Evolutionary conservation across 2,888 invertebrate genomes (phyloP), one percentile per base, ranked within the genome.

Genomic region (Palloptera scutellata): DNA sequence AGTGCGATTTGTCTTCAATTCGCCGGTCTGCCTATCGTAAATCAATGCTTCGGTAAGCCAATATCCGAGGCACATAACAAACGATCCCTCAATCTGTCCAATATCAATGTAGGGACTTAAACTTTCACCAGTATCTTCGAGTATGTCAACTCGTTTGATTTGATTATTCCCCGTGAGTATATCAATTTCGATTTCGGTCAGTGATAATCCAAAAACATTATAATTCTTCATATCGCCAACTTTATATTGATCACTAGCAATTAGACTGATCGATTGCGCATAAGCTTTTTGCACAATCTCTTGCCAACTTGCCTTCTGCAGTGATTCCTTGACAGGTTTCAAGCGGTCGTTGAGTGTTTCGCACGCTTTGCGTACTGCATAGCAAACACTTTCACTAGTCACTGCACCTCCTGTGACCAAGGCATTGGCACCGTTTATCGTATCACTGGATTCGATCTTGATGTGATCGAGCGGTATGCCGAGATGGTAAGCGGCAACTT

Each of bases 81-180:
- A 92, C 0, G 91, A 91, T 1, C 93, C 93, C 85, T 92, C 91
- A 8, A 91, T 88, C 86, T 93, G 92, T 6, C 89, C 91, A 61
- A 92, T 83, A 79, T 92, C 92, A 52, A 92, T 86, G 75, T 87
- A 83, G 1, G 92, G 92, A 83, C 87, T 92, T 67, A 92, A 82
- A 81, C 91, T 91, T 72, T 89, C 86, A 5, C 92, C 92, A 13
- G 88, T 87, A 78, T 92, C 92, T 81, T 92, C 91, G n/a, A 91
- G 80, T 8, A 93, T 81, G 81, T 93, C 92, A 0, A 91, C 91
- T 74, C 92, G 87, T 40, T 79, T 82, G 10, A 91, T 82, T 72
- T 90, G 86, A 76, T 89, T 88, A 76, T 91, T 91, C 1, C 94
- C 94, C 0, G 93, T 92, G 59, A 94, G 84, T 15, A 92, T 84